phyloP scores from a whole-genome alignment of 2,797 vertebrate species.

The Lepus oiostolus region DNA sequence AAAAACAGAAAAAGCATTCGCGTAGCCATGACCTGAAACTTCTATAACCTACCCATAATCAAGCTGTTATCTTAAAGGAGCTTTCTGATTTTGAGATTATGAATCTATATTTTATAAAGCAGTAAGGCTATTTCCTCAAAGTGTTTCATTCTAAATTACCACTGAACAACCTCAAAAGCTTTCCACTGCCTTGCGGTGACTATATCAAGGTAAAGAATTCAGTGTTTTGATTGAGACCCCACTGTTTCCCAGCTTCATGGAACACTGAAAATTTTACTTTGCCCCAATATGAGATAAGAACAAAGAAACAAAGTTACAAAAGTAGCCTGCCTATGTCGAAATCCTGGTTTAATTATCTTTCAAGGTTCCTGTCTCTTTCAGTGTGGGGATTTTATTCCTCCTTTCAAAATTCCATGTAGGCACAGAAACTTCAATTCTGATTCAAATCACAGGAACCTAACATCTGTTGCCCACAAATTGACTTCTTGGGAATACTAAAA shows the following conservation, averaged over 20 bases:
- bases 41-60: neutral
- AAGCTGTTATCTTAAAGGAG: constrained; percentile 17
- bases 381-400: neutral
- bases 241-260: neutral
- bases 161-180: constrained; percentile 29
- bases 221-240: neutral
- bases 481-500: too few species aligned
- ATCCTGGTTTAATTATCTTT: constrained; percentile 44
- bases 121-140: neutral
- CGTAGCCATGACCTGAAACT: neutral
- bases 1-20: constrained; percentile 33
- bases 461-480: constrained; percentile 19
- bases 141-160: constrained; percentile 58
- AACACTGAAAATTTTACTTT: constrained; percentile 21
- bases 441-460: constrained; percentile 33
- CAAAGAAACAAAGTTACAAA: neutral
- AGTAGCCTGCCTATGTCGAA: neutral
- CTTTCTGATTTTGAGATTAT: constrained; percentile 67
- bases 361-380: constrained; percentile 6
- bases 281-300: neutral
- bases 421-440: constrained; percentile 46
- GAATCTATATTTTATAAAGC: constrained; percentile 52
- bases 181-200: neutral
- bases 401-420: constrained; percentile 51
- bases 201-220: neutral